These are phyloP conservation scores for Laothoe populi DNA, from an alignment of 2,888 invertebrate species.

Conservation along the genomic window DNA sequence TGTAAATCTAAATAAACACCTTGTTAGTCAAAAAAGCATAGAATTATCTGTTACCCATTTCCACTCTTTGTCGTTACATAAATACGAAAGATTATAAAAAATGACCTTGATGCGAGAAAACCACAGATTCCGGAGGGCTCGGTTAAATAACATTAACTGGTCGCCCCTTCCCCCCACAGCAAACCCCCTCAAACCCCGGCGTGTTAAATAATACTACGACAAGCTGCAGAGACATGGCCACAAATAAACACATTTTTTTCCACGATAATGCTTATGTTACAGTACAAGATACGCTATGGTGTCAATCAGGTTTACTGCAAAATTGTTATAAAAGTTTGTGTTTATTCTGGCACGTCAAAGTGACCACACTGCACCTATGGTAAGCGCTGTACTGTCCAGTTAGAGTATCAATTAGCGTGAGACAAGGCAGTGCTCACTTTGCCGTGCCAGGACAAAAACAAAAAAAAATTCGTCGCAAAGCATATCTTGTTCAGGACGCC, in stretches of 20 bases:
- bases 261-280: slow-evolving; percentile 31
- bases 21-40: not conserved
- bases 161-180: slow-evolving; percentile 44
- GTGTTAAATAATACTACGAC: slow-evolving; percentile 62
- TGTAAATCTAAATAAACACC: not conserved
- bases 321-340: too few species aligned
- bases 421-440: too few species aligned
- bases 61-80: not conserved
- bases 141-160: slow-evolving; percentile 61
- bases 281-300: slow-evolving; percentile 28
- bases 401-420: too few species aligned
- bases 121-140: slow-evolving; percentile 47
- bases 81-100: slow-evolving; percentile 34
- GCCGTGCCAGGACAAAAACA: too few species aligned
- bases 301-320: not conserved
- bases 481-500: slow-evolving; percentile 36
- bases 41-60: not conserved
- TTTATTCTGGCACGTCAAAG: too few species aligned
- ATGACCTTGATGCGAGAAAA: slow-evolving; percentile 43
- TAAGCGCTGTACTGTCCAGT: too few species aligned
- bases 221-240: slow-evolving; percentile 61
- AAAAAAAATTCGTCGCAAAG: too few species aligned
- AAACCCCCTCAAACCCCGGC: slow-evolving; percentile 18
- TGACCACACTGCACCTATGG: too few species aligned
- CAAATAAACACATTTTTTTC: slow-evolving; percentile 75